Base-by-base conservation (phyloP, 2,888 invertebrate species). In the Mythimna vitellina region DNA sequence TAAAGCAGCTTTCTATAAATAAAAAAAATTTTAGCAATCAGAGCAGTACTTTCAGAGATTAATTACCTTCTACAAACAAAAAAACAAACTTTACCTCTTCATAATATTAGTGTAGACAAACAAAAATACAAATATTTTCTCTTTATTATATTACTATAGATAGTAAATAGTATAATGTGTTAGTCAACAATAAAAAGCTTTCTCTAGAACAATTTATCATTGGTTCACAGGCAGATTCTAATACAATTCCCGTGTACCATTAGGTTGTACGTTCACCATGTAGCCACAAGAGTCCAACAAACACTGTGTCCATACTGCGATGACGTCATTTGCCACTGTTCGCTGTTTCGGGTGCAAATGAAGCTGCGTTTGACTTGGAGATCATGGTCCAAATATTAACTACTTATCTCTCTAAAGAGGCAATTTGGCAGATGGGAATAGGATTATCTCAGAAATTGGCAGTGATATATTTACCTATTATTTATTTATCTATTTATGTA, bases 251-350 rank as follows among this genome's bases (percentile, higher is more conserved):
- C 32, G 0, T 29, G 54, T 69, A 64, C 10, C 29, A 53, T 42
- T 62, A 68, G 17, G 5, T 14, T 82, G 80, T 70, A 80, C 80
- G 22, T 1, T 22, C 80, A 80, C 67, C 53, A 46, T 46, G 35
- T 58, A 51, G 57, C 66, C 75, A 80, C 80, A 65, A 82, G 80
- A 82, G 80, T 74, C 74, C 57, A 64, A 67, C 83, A 79, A 82
- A 82, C 64, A 78, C 20, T 65, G 61, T 68, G 65, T 70, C 53
- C 53, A 29, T 54, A 25, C 49, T 65, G 49, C 14, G 42, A 79
- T 82, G 80, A 80, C 58, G 67, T 80, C 66, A 82, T 79, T 70
- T 67, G 69, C 83, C 54, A 12, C 60, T 70, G 61, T 74, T 74
- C 70, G 61, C 66, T 79, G 42, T 82, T 70, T 32, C 63, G 20